Conservation (phyloP, 2,113 vertebrate genomes). For the Callocephalon fimbriatum region DNA sequence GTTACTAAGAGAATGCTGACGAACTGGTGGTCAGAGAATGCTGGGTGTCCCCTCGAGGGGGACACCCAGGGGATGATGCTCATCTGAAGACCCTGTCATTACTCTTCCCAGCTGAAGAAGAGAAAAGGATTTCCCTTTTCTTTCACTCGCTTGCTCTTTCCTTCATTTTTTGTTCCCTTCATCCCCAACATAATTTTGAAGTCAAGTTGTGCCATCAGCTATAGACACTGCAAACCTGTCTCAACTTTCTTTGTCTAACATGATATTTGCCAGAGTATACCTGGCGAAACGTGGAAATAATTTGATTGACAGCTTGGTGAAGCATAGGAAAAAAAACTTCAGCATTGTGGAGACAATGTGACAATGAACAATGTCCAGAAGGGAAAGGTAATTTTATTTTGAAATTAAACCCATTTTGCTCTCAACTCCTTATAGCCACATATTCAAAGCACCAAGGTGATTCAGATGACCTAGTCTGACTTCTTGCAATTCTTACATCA, state of each 20-base stretch:
- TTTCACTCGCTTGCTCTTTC: background rate
- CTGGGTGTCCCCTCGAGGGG: background rate
- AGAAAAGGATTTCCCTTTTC: background rate
- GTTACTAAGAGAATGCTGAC: background rate
- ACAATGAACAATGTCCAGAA: background rate
- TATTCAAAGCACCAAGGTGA: background rate
- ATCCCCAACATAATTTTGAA: background rate
- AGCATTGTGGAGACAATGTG: background rate
- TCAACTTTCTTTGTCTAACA: background rate
- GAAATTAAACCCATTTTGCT: background rate
- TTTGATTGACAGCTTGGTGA: background rate
- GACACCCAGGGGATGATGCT: background rate
- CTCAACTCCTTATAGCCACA: background rate
- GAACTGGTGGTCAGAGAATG: no score
- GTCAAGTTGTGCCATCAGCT: background rate
- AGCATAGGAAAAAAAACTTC: background rate
- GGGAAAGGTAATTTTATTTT: background rate
- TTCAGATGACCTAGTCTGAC: background rate
- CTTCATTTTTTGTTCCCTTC: fast-evolving
- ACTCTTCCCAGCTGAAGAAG: background rate
- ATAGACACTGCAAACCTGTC: background rate
- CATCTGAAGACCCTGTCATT: background rate
- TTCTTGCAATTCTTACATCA: background rate
- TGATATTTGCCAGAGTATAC: background rate
- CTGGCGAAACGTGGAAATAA: background rate